Evolutionary conservation across 2,888 invertebrate genomes (phyloP).

Genomic region (Mesorhabditis spiculigera): DNA sequence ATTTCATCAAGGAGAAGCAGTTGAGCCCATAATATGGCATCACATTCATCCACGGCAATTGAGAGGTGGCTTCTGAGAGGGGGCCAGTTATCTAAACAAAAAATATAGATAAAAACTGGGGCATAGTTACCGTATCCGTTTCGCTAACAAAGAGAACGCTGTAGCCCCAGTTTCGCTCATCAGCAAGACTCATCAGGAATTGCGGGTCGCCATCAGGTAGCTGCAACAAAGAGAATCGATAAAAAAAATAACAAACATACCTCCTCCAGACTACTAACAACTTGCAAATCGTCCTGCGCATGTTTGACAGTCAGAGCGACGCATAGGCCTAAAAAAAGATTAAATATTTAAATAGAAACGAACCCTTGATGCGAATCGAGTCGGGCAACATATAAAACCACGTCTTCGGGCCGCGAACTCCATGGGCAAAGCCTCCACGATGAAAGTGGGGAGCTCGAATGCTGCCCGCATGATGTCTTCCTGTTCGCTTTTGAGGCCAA

Average conservation of each 20-base stretch:
- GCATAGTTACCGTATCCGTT: conserved; percentile 65
- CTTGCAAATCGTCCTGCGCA: conserved; percentile 86
- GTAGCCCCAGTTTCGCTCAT: conserved; percentile 87
- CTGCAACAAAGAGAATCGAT: conserved; percentile 65
- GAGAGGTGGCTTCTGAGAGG: conserved; percentile 77
- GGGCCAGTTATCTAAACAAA: conserved; percentile 64
- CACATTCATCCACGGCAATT: conserved; percentile 78
- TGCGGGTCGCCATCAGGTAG: conserved; percentile 62
- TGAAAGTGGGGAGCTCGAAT: conserved; percentile 74
- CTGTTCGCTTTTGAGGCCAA: conserved; percentile 92
- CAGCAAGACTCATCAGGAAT: conserved; percentile 76
- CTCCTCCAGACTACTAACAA: conserved; percentile 77
- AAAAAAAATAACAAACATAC: background rate
- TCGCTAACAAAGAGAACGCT: conserved; percentile 88
- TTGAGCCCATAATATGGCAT: conserved; percentile 94
- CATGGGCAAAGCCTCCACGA: conserved; percentile 76
- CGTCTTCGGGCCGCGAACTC: conserved; percentile 83
- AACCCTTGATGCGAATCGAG: conserved; percentile 73
- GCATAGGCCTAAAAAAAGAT: conserved; percentile 72
- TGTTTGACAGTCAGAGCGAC: conserved; percentile 79
- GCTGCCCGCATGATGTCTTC: conserved; percentile 85
- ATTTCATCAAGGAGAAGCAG: conserved; percentile 92
- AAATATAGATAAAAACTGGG: background rate
- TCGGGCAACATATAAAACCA: conserved; percentile 91
- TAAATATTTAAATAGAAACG: conserved; percentile 45